phyloP scores from a whole-genome alignment of 2,113 vertebrate genomes.

The Panurus biarmicus region DNA sequence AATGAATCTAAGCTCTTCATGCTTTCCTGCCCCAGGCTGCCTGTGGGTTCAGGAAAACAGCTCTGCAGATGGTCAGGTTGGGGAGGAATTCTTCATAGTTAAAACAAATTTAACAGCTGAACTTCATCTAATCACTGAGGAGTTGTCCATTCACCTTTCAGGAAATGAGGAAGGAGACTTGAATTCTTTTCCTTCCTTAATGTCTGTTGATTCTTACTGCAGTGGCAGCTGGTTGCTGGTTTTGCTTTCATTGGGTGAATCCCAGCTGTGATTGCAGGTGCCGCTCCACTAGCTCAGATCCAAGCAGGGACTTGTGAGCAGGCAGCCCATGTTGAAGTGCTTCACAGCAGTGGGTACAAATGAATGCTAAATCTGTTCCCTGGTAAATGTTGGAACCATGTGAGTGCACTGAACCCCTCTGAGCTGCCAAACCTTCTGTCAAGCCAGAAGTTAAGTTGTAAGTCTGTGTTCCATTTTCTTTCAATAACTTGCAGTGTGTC shows the following conservation, averaged over 20 bases:
- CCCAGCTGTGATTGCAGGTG: constrained; percentile 55
- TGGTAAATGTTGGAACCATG: constrained; percentile 25
- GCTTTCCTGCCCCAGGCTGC: background rate
- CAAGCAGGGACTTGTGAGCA: background rate
- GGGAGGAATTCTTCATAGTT: background rate
- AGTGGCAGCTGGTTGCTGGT: constrained; percentile 11
- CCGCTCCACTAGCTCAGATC: background rate
- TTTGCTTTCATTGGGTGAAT: constrained; percentile 8
- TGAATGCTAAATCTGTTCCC: constrained; percentile 28
- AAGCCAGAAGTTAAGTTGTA: constrained; percentile 28
- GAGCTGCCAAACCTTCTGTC: constrained; percentile 50
- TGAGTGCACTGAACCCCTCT: background rate
- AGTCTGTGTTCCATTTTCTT: constrained; percentile 9
- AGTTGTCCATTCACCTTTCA: background rate
- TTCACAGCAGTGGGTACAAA: constrained; percentile 27
- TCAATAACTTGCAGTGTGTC: background rate
- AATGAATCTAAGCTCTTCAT: background rate
- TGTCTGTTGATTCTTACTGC: background rate
- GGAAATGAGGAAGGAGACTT: background rate
- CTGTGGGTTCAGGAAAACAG: background rate
- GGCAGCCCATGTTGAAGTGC: background rate
- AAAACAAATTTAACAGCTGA: background rate
- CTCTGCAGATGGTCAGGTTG: background rate
- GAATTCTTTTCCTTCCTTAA: background rate
- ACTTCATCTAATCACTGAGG: background rate